A percentile compares a stretch with the other conserved stretches of the same genome.
Evolutionary conservation across 2,888 invertebrate genomes (phyloP).

Genomic region (Agrochola macilenta): DNA sequence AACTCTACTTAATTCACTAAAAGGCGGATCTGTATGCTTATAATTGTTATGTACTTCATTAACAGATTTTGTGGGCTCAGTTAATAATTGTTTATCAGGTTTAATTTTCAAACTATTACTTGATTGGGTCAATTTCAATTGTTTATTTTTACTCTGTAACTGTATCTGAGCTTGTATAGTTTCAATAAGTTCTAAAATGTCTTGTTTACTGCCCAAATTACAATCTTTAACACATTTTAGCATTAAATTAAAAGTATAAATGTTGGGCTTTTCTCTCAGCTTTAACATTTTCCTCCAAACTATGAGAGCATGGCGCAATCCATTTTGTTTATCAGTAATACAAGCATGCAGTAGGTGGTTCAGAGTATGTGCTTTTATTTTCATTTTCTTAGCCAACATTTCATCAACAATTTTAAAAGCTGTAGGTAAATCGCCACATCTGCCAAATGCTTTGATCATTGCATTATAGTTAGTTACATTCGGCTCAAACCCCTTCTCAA

Average conservation of each 20-base stretch:
- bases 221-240: slow-evolving; percentile 95
- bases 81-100: slow-evolving; percentile 45
- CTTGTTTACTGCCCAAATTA: slow-evolving; percentile 92
- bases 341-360: slow-evolving; percentile 96
- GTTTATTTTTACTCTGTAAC: slow-evolving; percentile 30
- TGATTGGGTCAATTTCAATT: slow-evolving; percentile 31
- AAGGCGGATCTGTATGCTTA: not conserved
- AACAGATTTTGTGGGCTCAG: slow-evolving; percentile 22
- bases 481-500: slow-evolving; percentile 92
- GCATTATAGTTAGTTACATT: slow-evolving; percentile 95
- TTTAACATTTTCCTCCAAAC: slow-evolving; percentile 96
- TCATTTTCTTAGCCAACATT: slow-evolving; percentile 92
- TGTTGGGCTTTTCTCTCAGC: slow-evolving; percentile 92
- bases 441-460: slow-evolving; percentile 97
- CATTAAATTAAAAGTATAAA: slow-evolving; percentile 95
- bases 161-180: slow-evolving; percentile 77
- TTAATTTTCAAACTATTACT: slow-evolving; percentile 18
- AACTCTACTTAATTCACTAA: slow-evolving; percentile 33
- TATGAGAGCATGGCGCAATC: slow-evolving; percentile 95
- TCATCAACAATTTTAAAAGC: slow-evolving; percentile 96
- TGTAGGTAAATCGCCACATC: slow-evolving; percentile 94
- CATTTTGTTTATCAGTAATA: slow-evolving; percentile 94
- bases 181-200: slow-evolving; percentile 89
- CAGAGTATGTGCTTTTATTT: slow-evolving; percentile 92
- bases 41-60: not conserved